These are phyloP conservation scores for Drosophila kohkoa DNA, from an alignment of 1,140 invertebrate genomes.

Conservation along the genomic window DNA sequence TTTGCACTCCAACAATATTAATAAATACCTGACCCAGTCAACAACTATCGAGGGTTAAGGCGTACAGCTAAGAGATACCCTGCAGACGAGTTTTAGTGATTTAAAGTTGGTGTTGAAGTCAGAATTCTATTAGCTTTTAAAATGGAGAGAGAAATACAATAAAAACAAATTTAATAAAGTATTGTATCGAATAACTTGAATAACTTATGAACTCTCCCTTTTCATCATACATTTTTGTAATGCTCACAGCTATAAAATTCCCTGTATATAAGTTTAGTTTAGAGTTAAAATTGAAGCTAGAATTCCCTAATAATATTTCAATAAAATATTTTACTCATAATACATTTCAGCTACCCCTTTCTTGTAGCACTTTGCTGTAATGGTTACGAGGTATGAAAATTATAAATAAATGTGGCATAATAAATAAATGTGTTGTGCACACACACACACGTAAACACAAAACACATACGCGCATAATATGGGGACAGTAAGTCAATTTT, in stretches of 20 bases:
- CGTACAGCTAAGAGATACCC: background rate
- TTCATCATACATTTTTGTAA: too few relatives aligned
- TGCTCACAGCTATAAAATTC: too few relatives aligned
- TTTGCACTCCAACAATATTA: constrained; percentile 75
- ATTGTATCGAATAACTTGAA: too few relatives aligned
- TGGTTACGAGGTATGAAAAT: constrained; percentile 17
- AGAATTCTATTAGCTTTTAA: too few relatives aligned
- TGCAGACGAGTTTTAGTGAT: background rate
- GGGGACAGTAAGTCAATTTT: constrained; percentile 76
- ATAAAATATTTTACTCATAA: too few relatives aligned
- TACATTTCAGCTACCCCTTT: background rate
- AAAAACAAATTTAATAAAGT: too few relatives aligned
- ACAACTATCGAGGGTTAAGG: background rate
- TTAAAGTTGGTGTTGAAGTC: background rate
- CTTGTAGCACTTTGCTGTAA: background rate
- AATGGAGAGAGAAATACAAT: too few relatives aligned
- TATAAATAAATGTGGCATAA: constrained; percentile 57
- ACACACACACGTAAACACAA: background rate
- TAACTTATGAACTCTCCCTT: too few relatives aligned
- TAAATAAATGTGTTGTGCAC: constrained; percentile 64
- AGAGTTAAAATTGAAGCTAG: too few relatives aligned
- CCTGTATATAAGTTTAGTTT: too few relatives aligned
- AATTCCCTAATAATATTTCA: too few relatives aligned
- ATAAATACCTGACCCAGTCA: constrained; percentile 48
- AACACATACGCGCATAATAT: constrained; percentile 52